These are phyloP conservation scores for Sinocyclocheilus anophthalmus DNA, from an alignment of 2,113 vertebrate genomes.

Conservation along the genomic window DNA sequence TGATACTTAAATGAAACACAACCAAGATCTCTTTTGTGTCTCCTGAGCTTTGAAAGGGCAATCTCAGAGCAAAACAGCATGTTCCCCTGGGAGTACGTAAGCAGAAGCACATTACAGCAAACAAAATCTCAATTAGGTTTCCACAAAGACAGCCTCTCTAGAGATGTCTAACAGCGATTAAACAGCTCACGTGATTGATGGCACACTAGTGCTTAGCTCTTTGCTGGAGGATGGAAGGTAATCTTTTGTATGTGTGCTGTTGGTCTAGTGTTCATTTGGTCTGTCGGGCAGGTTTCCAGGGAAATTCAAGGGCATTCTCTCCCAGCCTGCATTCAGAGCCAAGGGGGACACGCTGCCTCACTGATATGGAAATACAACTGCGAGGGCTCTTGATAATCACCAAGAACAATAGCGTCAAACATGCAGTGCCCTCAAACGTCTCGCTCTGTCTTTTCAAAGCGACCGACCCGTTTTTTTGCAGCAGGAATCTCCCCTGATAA, in stretches of 20 bases:
- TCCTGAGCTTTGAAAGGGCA: background rate
- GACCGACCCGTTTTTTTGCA: constrained; percentile 14
- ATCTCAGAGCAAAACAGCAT: background rate
- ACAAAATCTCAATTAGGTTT: constrained; percentile 39
- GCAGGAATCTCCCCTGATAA: constrained; percentile 53
- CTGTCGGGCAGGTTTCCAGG: constrained; percentile 66
- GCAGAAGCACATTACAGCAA: constrained; percentile 16
- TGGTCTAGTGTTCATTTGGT: constrained; percentile 59
- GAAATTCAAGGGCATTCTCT: constrained; percentile 69
- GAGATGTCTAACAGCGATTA: constrained; percentile 37
- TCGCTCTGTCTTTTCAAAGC: constrained; percentile 59
- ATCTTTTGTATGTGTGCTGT: constrained; percentile 63
- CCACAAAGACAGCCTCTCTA: constrained; percentile 13
- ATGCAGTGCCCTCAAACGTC: constrained; percentile 58
- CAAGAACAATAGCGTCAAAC: constrained; percentile 64
- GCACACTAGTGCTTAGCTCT: constrained; percentile 38
- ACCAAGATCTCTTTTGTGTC: background rate
- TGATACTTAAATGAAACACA: background rate
- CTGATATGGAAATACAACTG: constrained; percentile 66
- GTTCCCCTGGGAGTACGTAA: constrained; percentile 25
- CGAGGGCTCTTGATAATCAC: constrained; percentile 57
- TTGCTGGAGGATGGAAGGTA: constrained; percentile 53
- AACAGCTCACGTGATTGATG: constrained; percentile 52
- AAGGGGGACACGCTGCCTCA: constrained; percentile 54
- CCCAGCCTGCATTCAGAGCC: constrained; percentile 57